phyloP scores from a whole-genome alignment of 2,888 invertebrate genomes.

The Temnothorax unifasciatus region DNA sequence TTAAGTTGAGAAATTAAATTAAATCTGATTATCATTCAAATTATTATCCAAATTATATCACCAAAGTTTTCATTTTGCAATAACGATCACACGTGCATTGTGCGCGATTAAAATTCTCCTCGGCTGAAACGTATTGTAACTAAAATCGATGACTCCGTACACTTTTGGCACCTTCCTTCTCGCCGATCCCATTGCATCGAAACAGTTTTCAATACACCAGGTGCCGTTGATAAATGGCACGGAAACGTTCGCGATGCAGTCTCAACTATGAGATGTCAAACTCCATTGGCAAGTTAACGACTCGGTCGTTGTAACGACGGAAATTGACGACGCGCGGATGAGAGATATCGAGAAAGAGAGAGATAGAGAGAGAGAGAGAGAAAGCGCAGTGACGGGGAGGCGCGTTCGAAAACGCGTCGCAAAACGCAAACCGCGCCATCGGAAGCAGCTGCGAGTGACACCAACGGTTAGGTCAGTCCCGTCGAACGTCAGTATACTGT shows the following conservation, averaged over 20 bases:
- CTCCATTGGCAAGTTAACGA: constrained; percentile 56
- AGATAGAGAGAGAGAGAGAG: not conserved
- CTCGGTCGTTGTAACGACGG: constrained; percentile 55
- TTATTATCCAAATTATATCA: not conserved
- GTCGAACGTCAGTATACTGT: constrained; percentile 53
- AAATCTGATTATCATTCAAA: not conserved
- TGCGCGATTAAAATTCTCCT: constrained; percentile 26
- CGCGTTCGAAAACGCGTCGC: constrained; percentile 47
- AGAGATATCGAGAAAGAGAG: constrained; percentile 15
- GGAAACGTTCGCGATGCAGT: constrained; percentile 51
- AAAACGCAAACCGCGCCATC: constrained; percentile 62
- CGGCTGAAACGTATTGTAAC: constrained; percentile 24
- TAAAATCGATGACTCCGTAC: constrained; percentile 37
- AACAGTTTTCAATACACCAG: constrained; percentile 55
- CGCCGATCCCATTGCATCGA: not conserved
- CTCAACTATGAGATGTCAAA: constrained; percentile 57
- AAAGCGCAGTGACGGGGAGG: constrained; percentile 13
- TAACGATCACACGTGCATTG: not conserved
- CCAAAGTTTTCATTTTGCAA: not conserved
- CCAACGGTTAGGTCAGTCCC: constrained; percentile 57
- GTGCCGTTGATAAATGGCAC: constrained; percentile 62
- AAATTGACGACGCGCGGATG: constrained; percentile 51
- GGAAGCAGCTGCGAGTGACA: constrained; percentile 71
- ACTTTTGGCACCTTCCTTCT: constrained; percentile 20
- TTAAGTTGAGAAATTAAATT: not conserved